A percentile compares a stretch with the other conserved stretches of the same genome.
Evolutionary conservation across 53 echinoderm and acorn worm species (phyloP).

Genomic region (Henricia sp.): DNA sequence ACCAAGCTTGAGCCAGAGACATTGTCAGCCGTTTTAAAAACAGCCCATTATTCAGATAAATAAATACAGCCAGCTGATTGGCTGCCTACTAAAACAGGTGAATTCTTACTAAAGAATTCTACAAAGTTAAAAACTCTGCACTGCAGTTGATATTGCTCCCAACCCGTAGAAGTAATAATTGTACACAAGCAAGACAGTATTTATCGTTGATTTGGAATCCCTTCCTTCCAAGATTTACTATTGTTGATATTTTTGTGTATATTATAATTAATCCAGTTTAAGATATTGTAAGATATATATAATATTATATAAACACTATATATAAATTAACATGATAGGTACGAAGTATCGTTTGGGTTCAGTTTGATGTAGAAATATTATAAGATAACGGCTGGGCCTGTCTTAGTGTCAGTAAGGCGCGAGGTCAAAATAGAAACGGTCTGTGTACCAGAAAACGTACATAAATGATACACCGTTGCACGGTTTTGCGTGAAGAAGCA

Average conservation of each 20-base stretch:
- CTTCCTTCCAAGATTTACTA: constrained; percentile 61
- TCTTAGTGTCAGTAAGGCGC: no score
- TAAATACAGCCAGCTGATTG: no score
- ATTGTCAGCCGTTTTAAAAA: neutral
- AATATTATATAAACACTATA: constrained; percentile 40
- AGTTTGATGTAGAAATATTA: neutral
- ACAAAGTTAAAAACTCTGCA: no score
- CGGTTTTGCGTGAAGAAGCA: no score
- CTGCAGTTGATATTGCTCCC: constrained; percentile 43
- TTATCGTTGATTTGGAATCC: constrained; percentile 48
- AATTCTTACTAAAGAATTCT: neutral
- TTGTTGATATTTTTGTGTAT: constrained; percentile 64
- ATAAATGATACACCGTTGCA: no score
- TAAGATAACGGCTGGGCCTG: neutral
- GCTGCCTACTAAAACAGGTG: neutral
- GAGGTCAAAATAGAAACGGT: no score
- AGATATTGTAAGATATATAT: constrained; percentile 54
- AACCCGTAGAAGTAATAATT: constrained; percentile 44
- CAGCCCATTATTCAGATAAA: neutral
- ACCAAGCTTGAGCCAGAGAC: no score
- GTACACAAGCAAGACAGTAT: constrained; percentile 55
- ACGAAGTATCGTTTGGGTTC: neutral
- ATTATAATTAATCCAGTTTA: constrained; percentile 63
- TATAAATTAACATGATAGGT: constrained; percentile 1
- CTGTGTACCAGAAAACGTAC: no score